Evolutionary conservation across 1,140 invertebrate genomes (phyloP), one percentile per base, ranked within the genome.

Genomic region (Tetramorium parvispinum): DNA sequence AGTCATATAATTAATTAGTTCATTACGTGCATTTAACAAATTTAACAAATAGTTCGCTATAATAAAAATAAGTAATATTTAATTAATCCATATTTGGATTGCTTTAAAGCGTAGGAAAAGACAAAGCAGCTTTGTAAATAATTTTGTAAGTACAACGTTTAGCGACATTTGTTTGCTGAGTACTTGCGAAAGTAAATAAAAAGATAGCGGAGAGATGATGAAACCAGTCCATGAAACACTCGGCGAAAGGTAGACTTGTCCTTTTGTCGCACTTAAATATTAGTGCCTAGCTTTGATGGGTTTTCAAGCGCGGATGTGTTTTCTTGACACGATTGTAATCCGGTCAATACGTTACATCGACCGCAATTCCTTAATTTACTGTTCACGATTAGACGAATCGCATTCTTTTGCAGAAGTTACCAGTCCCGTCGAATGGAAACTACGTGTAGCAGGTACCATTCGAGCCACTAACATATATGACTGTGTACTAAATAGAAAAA

Each of bases 261-360:
- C 32, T 75, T 82, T 82, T 75, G 53, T 73, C 37, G 79, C 51
- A 82, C 24, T 59, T 46, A 57, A 21, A 8, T 21, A 71, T 11
- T 6, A 66, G 43, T 46, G 40, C 21, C 21, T 71, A 82, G 24
- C 37, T 32, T n/a, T 10, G 16, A 81, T 18, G n/a, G 16, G 18
- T 70, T 57, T 46, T 21, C 21, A 71, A 3, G 51, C 57, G 1
- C 51, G 78, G 51, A 81, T 81, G 49, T 49, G 24, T 57, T 75
- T 73, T 75, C 79, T 59, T 83, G 53, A 83, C 79, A 83, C 68
- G n/a, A 24, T 83, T 83, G 27, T 46, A 83, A 75, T 75, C 32
- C 79, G 79, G 68, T 75, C 68, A 82, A 82, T 21, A 82, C n/a
- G 40, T 18, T 27, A n/a, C 3, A 32, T 83, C 53, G 24, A 61